These are phyloP conservation scores for Siphlonurus alternatus DNA, from an alignment of 2,888 invertebrate genomes.

Conservation along the genomic window DNA sequence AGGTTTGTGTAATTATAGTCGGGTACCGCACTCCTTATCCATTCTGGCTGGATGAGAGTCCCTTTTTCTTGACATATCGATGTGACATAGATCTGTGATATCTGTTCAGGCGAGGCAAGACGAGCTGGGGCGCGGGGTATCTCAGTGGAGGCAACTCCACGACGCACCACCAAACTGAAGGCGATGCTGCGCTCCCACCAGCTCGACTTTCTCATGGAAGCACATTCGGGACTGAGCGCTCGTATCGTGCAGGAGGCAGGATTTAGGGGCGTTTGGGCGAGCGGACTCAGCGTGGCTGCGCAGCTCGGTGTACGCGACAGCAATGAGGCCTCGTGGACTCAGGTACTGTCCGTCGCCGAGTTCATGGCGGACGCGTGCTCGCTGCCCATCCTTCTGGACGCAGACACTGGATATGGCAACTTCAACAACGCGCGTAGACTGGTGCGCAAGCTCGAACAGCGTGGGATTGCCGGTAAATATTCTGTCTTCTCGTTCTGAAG, in stretches of 20 bases:
- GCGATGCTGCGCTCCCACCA: slow-evolving; percentile 22
- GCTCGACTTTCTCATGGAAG: slow-evolving; percentile 28
- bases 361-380: slow-evolving; percentile 28
- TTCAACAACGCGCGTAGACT: slow-evolving; percentile 29
- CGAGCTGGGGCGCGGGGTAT: not conserved
- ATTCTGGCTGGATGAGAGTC: too few species aligned
- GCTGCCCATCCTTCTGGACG: slow-evolving; percentile 28
- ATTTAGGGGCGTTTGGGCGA: slow-evolving; percentile 27
- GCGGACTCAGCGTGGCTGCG: slow-evolving; percentile 28
- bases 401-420: slow-evolving; percentile 30
- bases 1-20: too few species aligned
- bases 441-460: slow-evolving; percentile 26
- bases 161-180: slow-evolving; percentile 22
- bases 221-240: slow-evolving; percentile 28
- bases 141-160: not conserved
- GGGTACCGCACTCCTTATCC: too few species aligned
- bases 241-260: slow-evolving; percentile 28
- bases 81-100: too few species aligned
- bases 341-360: slow-evolving; percentile 27
- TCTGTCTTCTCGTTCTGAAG: too few species aligned
- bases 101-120: too few species aligned
- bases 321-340: slow-evolving; percentile 31
- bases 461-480: slow-evolving; percentile 26
- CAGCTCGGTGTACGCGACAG: slow-evolving; percentile 28
- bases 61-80: too few species aligned